Evolutionary conservation across 2,888 invertebrate species (phyloP), one percentile per base, ranked within the genome.

Genomic region (Ommatoiulus sabulosus): DNA sequence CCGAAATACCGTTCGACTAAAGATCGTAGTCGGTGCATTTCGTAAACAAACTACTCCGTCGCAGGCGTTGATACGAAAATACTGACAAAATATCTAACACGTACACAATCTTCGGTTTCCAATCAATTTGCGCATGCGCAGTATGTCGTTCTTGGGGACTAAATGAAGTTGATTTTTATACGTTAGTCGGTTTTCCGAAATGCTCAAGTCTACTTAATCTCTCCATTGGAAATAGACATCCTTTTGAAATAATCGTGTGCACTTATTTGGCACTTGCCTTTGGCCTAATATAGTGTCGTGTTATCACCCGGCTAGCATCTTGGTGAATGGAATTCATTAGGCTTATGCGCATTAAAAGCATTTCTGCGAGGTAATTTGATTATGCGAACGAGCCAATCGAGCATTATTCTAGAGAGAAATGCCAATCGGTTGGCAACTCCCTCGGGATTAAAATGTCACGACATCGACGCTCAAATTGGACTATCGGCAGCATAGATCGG

Each of bases 241-340:
- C 17, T 15, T 8, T 8, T 63, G 63, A n/a, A n/a, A 17, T 20
- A 63, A 63, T 63, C 63, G 20, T 20, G 6, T 5, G 20, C 63
- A n/a, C 63, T 63, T 20, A 63, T n/a, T 63, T 63, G 1, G 63
- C 63, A 63, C 20, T 63, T 17, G 52, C 17, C 52, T 52, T 15
- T 15, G 17, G 52, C 12, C 52, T 52, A 52, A 48, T 48, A 48
- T 48, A 52, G 52, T 15, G 52, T 52, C 12, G 15, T 52, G 52
- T 52, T 52, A 63, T 63, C 63, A 63, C 20, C 3, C 15, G 20
- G 20, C 52, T 63, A 3, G n/a, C 20, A 63, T 63, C 63, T 63
- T 20, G 63, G 63, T 63, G 63, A 63, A 63, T 63, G 5, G 63
- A 63, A 63, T 20, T 63, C 63, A 63, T 63, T 63, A 63, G 63